These are phyloP conservation scores for Acleris emargana DNA, from an alignment of 2,888 invertebrate genomes.

Conservation along the genomic window DNA sequence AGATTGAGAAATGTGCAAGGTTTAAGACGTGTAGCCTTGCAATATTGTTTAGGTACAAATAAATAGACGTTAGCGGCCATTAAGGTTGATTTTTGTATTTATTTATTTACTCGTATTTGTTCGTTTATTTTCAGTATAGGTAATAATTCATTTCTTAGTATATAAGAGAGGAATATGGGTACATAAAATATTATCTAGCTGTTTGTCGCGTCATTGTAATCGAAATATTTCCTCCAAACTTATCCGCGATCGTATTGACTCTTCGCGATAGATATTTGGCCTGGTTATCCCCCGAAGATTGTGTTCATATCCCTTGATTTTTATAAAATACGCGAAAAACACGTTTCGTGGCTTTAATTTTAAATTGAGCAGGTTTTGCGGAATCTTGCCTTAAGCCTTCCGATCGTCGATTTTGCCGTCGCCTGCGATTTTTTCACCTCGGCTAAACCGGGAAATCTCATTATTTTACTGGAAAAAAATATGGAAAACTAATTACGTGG, in stretches of 20 bases:
- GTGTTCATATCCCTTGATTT: conserved; percentile 79
- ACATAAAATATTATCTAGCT: neutral
- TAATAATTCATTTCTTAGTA: no score
- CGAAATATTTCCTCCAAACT: conserved; percentile 40
- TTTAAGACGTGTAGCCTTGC: no score
- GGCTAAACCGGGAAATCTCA: conserved; percentile 64
- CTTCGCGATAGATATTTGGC: conserved; percentile 45
- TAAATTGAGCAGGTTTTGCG: conserved; percentile 82
- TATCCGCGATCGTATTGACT: conserved; percentile 43
- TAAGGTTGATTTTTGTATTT: no score
- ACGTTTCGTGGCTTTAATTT: conserved; percentile 84
- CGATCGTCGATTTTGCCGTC: conserved; percentile 65
- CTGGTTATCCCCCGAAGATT: conserved; percentile 78
- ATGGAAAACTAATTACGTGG: conserved; percentile 72
- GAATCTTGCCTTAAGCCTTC: conserved; percentile 77
- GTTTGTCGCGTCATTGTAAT: conserved; percentile 31
- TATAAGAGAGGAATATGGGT: no score
- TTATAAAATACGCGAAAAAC: conserved; percentile 83
- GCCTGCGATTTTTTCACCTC: conserved; percentile 61
- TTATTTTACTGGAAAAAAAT: conserved; percentile 66
- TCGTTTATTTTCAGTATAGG: no score
- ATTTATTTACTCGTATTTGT: no score
- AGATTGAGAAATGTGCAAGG: no score
- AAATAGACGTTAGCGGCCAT: no score
- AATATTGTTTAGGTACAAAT: no score